A percentile compares a stretch with the other conserved stretches of the same genome.
These are phyloP conservation scores for Coleophora deauratella DNA, from an alignment of 2,888 invertebrate genomes.

Conservation along the genomic window DNA sequence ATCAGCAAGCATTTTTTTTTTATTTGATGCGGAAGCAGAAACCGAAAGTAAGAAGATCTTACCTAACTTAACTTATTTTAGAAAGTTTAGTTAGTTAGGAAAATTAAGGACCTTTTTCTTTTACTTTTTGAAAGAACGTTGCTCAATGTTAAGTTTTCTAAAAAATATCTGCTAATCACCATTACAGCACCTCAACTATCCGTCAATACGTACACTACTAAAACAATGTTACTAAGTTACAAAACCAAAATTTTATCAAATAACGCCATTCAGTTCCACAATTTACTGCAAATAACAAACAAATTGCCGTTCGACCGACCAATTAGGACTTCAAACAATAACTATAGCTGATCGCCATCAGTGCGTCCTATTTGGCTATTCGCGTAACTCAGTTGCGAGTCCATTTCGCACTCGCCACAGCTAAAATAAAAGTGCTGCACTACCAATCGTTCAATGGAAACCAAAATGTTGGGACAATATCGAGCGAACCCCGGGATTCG, in stretches of 20 bases:
- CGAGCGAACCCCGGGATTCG: too few relatives aligned
- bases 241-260: slow-evolving; percentile 1
- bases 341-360: slow-evolving; percentile 42
- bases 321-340: slow-evolving; percentile 47
- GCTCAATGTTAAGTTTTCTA: too few relatives aligned
- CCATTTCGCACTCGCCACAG: slow-evolving; percentile 24
- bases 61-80: too few relatives aligned
- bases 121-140: too few relatives aligned
- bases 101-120: too few relatives aligned
- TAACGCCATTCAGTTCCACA: slow-evolving; percentile 13
- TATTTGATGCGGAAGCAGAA: too few relatives aligned
- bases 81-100: too few relatives aligned
- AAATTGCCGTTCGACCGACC: slow-evolving; percentile 33
- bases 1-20: too few relatives aligned
- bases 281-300: slow-evolving; percentile 28
- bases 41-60: too few relatives aligned
- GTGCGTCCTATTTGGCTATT: slow-evolving; percentile 15
- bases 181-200: too few relatives aligned
- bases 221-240: neutral
- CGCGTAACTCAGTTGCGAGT: slow-evolving; percentile 30
- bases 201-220: too few relatives aligned
- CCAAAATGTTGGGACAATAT: slow-evolving; percentile 1
- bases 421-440: slow-evolving; percentile 13
- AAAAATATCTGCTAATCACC: too few relatives aligned
- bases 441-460: slow-evolving; percentile 11